Conservation (phyloP, 1,140 invertebrate species). For the Elymnias hypermnestra region DNA sequence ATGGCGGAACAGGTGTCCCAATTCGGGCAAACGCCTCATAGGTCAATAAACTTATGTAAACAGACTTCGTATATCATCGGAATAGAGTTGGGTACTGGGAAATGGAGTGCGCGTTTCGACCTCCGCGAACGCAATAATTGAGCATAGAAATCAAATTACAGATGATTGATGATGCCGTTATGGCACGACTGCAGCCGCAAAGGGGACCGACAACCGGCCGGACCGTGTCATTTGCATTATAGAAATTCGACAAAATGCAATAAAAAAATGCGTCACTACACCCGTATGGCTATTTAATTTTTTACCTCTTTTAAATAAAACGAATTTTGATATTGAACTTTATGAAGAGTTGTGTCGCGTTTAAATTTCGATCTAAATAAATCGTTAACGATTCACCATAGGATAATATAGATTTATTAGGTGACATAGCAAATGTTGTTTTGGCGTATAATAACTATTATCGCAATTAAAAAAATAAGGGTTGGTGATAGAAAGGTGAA, state of each 20-base stretch:
- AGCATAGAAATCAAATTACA: slow-evolving; percentile 75
- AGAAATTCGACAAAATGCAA: slow-evolving; percentile 55
- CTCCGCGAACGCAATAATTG: slow-evolving; percentile 74
- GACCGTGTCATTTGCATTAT: slow-evolving; percentile 66
- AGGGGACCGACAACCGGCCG: slow-evolving; percentile 52
- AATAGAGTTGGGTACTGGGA: slow-evolving; percentile 34
- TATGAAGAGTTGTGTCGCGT: too few species aligned
- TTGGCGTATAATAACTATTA: too few species aligned
- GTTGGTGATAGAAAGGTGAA: too few species aligned
- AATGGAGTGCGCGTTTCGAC: slow-evolving; percentile 56
- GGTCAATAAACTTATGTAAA: slow-evolving; percentile 24
- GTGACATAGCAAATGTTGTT: too few species aligned
- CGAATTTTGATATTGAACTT: too few species aligned
- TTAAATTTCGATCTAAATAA: too few species aligned
- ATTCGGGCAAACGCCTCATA: slow-evolving; percentile 10
- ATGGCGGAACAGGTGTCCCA: neutral
- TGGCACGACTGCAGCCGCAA: slow-evolving; percentile 63
- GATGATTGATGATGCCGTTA: slow-evolving; percentile 74
- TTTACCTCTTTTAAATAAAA: too few species aligned
- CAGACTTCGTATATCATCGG: slow-evolving; percentile 25
- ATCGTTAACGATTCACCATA: too few species aligned
- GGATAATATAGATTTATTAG: too few species aligned
- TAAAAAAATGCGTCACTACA: slow-evolving; percentile 13
- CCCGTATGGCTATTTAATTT: too few species aligned
- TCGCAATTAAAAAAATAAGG: too few species aligned